These are phyloP conservation scores for Bugulina stolonifera DNA, from an alignment of 2,888 invertebrate genomes.

Conservation along the genomic window DNA sequence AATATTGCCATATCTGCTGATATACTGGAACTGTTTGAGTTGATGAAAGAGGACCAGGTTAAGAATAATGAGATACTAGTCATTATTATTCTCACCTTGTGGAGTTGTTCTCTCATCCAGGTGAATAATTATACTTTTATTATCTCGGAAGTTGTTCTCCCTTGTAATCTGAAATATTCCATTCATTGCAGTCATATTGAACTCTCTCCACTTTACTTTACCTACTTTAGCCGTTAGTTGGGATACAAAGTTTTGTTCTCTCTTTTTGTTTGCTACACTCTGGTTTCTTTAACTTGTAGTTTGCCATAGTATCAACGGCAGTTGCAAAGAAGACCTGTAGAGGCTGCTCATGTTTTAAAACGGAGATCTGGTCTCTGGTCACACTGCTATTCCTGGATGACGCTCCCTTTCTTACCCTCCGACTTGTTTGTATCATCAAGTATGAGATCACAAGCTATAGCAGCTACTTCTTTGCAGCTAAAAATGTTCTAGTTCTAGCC, in stretches of 20 bases:
- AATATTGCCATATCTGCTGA: conserved; percentile 48
- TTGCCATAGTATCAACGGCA: conserved; percentile 6
- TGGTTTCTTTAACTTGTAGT: no score
- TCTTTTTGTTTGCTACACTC: no score
- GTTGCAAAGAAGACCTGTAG: conserved; percentile 21
- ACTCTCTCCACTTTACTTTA: no score
- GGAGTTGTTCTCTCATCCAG: conserved; percentile 49
- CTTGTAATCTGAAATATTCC: no score
- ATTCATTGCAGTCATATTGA: no score
- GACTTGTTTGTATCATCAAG: conserved; percentile 74
- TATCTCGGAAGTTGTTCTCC: no score
- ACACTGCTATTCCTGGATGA: conserved; percentile 47
- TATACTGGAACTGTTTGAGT: conserved; percentile 77
- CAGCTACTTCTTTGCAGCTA: conserved; percentile 92
- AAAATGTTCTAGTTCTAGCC: conserved; percentile 79
- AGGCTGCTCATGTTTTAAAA: conserved; percentile 32
- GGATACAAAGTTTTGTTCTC: no score
- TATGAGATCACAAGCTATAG: conserved; percentile 86
- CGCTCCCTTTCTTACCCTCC: conserved; percentile 48
- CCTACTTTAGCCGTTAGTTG: no score
- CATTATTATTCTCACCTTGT: conserved; percentile 57
- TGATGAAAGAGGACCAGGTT: conserved; percentile 60
- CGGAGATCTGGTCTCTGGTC: conserved; percentile 42
- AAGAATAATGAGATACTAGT: conserved; percentile 60
- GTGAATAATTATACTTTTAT: no score